Evolutionary conservation across 2,888 invertebrate genomes (phyloP), one percentile per base, ranked within the genome.

Genomic region (Synanthedon formicaeformis): DNA sequence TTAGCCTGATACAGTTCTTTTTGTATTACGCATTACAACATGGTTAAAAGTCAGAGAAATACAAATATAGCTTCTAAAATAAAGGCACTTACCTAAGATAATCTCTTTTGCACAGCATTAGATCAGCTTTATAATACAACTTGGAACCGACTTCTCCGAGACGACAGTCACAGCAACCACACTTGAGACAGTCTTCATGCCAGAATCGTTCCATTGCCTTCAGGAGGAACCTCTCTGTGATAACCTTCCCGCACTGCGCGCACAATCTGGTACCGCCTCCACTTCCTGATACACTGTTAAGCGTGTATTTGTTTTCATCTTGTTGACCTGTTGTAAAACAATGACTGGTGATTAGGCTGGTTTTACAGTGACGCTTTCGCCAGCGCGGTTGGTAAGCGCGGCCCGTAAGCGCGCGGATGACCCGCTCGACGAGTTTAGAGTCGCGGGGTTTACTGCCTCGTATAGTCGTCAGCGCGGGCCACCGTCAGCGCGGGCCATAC

Each of bases 141-240:
- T 96, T 95, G 53, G 95, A 95, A 58, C 96, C 96, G 48, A 96
- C 96, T 81, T 97, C 96, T 1, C 96, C 96, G n/a, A 97, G 91
- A 52, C 96, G 90, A 78, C 96, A 96, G 81, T 96, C 95, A 74
- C 97, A 97, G 82, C 96, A 96, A 56, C 95, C 95, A 72, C 95
- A 95, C 74, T 96, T 96, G 59, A 97, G 90, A 70, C 96, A 96
- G 82, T 96, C 96, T 67, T 97, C 96, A 84, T 97, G 97, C 96
- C 97, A 97, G 82, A 92, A 95, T 74, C 95, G 89, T 75, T 96
- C 96, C 82, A 96, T 88, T 0, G 96, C 96, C 73, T 94, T 94
- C 63, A 96, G 89, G 50, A 96, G 90, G 78, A 90, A 94, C 78
- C 93, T 86, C 75, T 95, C 96, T 2, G 92, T 93, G 78, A 96